These are phyloP conservation scores for Eristalis tenax DNA, from an alignment of 2,888 invertebrate genomes.

Conservation along the genomic window DNA sequence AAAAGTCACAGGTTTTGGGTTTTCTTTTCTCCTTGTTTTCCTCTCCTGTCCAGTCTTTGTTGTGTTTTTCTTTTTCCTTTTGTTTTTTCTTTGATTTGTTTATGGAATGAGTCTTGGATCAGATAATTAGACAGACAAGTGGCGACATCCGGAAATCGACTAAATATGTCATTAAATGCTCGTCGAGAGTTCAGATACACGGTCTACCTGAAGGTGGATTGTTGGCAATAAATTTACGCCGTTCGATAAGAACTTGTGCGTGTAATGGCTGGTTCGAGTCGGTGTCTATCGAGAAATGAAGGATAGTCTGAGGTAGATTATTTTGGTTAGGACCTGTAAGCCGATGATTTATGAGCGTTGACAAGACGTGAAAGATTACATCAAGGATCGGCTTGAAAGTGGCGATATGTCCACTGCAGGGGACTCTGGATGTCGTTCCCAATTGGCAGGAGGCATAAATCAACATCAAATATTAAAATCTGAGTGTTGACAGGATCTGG, in stretches of 20 bases:
- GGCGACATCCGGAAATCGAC: constrained; percentile 70
- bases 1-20: constrained; percentile 23
- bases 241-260: constrained; percentile 29
- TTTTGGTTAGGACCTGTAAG: constrained; percentile 42
- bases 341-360: constrained; percentile 53
- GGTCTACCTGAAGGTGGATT: constrained; percentile 32
- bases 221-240: constrained; percentile 52
- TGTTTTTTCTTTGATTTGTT: constrained; percentile 32
- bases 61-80: background rate
- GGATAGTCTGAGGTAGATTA: constrained; percentile 60
- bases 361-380: constrained; percentile 23
- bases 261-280: constrained; percentile 19
- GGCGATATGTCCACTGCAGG: background rate
- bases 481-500: background rate
- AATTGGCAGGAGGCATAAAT: background rate
- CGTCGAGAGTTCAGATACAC: constrained; percentile 35
- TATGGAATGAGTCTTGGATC: constrained; percentile 53
- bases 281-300: background rate
- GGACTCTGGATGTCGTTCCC: background rate
- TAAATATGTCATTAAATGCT: constrained; percentile 71
- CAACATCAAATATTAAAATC: background rate
- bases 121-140: constrained; percentile 70
- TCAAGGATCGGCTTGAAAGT: constrained; percentile 7
- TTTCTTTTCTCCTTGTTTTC: background rate
- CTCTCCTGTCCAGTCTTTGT: background rate